These are phyloP conservation scores for Lutjanus campechanus DNA, from an alignment of 2,797 vertebrate species.

Conservation along the genomic window DNA sequence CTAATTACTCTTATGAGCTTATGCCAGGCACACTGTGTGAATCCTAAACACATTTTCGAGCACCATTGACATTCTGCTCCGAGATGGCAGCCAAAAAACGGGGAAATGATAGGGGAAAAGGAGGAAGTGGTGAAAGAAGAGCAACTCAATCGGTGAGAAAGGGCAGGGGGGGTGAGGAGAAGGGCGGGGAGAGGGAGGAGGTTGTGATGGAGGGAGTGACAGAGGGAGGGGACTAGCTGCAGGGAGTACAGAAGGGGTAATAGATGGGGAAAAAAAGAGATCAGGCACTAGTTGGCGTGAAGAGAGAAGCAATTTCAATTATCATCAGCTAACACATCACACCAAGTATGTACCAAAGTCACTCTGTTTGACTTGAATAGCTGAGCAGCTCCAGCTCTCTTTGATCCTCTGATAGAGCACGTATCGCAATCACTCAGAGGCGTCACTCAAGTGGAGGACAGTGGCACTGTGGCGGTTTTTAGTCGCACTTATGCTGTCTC, in stretches of 20 bases:
- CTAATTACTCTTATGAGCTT: slow-evolving; percentile 73
- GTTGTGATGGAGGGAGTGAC: slow-evolving; percentile 6
- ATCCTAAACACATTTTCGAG: slow-evolving; percentile 53
- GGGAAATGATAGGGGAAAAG: slow-evolving; percentile 7
- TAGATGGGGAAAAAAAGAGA: not conserved
- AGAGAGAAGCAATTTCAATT: slow-evolving; percentile 56
- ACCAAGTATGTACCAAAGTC: slow-evolving; percentile 53
- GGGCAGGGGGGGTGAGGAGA: slow-evolving; percentile 6
- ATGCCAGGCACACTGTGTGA: slow-evolving; percentile 48
- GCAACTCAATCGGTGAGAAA: slow-evolving; percentile 20
- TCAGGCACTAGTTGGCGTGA: slow-evolving; percentile 12
- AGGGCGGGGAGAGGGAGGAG: not conserved
- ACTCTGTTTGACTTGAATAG: slow-evolving; percentile 46
- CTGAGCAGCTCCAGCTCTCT: slow-evolving; percentile 30
- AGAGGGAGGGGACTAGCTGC: slow-evolving; percentile 13
- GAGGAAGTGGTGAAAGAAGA: slow-evolving; percentile 36
- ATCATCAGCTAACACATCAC: slow-evolving; percentile 57
- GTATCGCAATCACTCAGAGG: slow-evolving; percentile 40
- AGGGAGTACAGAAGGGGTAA: slow-evolving; percentile 19
- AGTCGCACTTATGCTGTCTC: slow-evolving; percentile 7
- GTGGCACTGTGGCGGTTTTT: not conserved
- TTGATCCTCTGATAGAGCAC: slow-evolving; percentile 54
- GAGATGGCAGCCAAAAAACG: slow-evolving; percentile 7
- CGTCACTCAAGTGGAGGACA: slow-evolving; percentile 50
- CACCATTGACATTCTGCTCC: slow-evolving; percentile 49